Evolutionary conservation across 2,113 vertebrate genomes (phyloP).

Genomic region (Oriolus oriolus): DNA sequence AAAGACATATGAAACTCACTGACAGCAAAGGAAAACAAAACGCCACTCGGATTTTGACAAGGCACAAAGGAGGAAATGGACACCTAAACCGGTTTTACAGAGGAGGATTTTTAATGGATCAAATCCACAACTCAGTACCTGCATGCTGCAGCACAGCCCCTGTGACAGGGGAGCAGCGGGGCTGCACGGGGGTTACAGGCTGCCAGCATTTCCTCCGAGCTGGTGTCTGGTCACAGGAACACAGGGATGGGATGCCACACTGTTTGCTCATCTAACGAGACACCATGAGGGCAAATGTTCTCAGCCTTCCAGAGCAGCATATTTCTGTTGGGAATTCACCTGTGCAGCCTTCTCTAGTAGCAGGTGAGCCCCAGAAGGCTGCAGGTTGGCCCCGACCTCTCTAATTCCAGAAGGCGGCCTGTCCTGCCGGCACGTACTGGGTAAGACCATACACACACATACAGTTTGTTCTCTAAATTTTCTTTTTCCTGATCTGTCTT

Average conservation of each 20-base stretch:
- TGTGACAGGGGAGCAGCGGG: neutral
- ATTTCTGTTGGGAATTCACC: neutral
- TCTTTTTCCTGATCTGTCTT: neutral
- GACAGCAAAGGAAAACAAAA: neutral
- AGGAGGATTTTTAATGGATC: neutral
- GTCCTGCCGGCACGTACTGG: accelerated
- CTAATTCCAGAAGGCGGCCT: neutral
- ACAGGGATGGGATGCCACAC: neutral
- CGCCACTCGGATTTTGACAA: neutral
- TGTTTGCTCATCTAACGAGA: accelerated
- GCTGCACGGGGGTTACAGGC: accelerated
- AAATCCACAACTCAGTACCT: neutral
- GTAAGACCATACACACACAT: neutral
- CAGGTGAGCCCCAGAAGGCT: neutral
- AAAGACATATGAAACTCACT: neutral
- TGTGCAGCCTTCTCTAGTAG: neutral
- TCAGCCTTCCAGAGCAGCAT: neutral
- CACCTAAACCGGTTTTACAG: neutral
- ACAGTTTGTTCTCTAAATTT: neutral
- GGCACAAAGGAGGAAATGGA: neutral
- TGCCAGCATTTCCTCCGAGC: neutral
- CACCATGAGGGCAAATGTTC: neutral
- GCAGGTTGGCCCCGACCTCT: neutral
- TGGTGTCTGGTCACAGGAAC: neutral
- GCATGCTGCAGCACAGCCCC: neutral